Evolutionary conservation across 2,797 vertebrate genomes (phyloP).

Genomic region (Limnodromus scolopaceus): DNA sequence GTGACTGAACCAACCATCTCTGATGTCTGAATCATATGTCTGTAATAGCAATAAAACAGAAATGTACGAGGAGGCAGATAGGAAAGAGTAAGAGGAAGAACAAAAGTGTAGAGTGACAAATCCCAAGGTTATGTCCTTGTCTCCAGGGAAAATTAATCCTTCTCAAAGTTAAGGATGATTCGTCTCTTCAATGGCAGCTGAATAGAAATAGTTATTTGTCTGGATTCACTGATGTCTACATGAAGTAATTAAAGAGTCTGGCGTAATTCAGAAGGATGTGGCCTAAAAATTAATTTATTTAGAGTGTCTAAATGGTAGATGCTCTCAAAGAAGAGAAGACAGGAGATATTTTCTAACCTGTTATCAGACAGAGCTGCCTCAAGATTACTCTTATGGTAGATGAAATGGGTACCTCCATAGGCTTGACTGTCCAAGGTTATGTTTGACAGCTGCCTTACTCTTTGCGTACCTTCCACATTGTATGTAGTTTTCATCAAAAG

Average conservation of each 20-base stretch:
- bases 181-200: not conserved
- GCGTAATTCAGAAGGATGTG: not conserved
- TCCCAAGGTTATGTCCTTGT: not conserved
- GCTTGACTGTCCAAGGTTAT: not conserved
- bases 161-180: not conserved
- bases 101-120: not conserved
- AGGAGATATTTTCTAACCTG: not conserved
- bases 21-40: not conserved
- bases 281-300: slow-evolving; percentile 30
- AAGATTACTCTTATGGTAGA: not conserved
- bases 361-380: not conserved
- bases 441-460: not conserved
- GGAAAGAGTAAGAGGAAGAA: not conserved
- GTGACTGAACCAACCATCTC: not conserved
- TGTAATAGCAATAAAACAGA: not conserved
- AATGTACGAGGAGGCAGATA: not conserved
- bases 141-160: not conserved
- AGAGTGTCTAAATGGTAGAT: not conserved
- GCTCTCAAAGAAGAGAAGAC: not conserved
- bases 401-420: not conserved
- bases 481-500: not conserved
- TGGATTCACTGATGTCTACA: not conserved
- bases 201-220: not conserved
- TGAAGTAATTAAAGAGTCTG: slow-evolving; percentile 15
- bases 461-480: not conserved